Evolutionary conservation across 1,140 invertebrate species (phyloP), one percentile per base, ranked within the genome.

Genomic region (Eufriesea mexicana): DNA sequence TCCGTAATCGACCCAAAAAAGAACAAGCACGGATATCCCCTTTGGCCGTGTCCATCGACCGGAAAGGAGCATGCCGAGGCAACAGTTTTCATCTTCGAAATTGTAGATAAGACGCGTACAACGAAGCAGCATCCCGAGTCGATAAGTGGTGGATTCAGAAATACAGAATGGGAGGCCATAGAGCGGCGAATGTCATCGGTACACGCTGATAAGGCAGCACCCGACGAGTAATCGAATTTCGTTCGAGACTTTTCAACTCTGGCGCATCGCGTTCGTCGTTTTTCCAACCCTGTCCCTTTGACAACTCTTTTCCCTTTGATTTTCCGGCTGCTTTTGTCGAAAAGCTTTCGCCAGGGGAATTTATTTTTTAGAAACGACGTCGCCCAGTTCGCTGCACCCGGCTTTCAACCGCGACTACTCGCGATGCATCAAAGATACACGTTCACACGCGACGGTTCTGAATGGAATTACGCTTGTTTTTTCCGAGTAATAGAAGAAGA

Each of bases 201-300:
- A 67, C 12, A 45, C n/a, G 51, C 49, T 18, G 64, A 68, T 57
- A 57, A 57, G 49, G 16, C n/a, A 57, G 23, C 47, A 14, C n/a
- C 47, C 16, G 23, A 42, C 61, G 28, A 25, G 66, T 68, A 67
- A 78, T 77, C 75, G 75, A 77, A 77, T 67, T 78, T 67, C 51
- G 23, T 25, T 18, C 51, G 8, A 67, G 23, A 49, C 75, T 78
- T 67, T 78, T 28, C 14, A 67, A 78, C 23, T 18, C 9, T 14
- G 54, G 12, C 54, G 54, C 16, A 14, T 14, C 16, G 54, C 54
- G 54, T 18, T 54, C 18, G 45, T 35, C 35, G 35, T 35, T 35
- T 35, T 35, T 35, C 35, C 35, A 35, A 4, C 4, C 35, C 35
- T 35, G 1, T 35, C 4, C 35, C 35, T 35, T 35, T 35, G 35